These are phyloP conservation scores for Mystacides longicornis DNA, from an alignment of 2,888 invertebrate species.

Conservation along the genomic window DNA sequence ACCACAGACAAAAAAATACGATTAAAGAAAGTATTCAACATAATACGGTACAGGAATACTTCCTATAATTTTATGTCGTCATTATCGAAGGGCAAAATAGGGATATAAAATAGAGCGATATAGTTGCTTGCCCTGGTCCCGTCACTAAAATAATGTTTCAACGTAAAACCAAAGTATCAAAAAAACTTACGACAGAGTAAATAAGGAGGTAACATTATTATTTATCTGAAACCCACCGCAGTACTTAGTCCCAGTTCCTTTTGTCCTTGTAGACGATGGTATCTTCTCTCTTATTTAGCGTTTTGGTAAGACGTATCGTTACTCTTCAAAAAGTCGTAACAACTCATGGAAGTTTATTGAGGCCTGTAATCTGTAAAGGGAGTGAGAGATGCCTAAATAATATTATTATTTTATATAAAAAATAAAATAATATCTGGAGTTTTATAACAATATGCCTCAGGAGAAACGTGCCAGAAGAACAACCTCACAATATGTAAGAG, in stretches of 20 bases:
- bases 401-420: slow-evolving; percentile 2
- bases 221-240: neutral
- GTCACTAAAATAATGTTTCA: neutral
- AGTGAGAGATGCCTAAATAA: neutral
- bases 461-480: neutral
- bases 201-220: neutral
- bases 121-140: neutral
- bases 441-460: neutral
- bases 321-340: slow-evolving; percentile 1
- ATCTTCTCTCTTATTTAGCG: slow-evolving; percentile 1
- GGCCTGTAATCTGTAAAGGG: slow-evolving; percentile 1
- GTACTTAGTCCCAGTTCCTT: neutral
- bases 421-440: neutral
- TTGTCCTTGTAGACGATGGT: neutral
- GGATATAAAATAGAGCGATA: neutral
- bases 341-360: slow-evolving; percentile 1
- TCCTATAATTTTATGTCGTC: too few relatives aligned
- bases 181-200: neutral
- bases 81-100: too few relatives aligned
- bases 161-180: neutral
- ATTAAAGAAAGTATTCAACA: too few relatives aligned
- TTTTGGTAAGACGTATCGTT: neutral
- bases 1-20: too few relatives aligned
- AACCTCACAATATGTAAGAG: neutral
- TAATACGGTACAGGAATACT: too few relatives aligned